phyloP scores from a whole-genome alignment of 2,888 invertebrate species.

The Zaprionus obscuricornis region DNA sequence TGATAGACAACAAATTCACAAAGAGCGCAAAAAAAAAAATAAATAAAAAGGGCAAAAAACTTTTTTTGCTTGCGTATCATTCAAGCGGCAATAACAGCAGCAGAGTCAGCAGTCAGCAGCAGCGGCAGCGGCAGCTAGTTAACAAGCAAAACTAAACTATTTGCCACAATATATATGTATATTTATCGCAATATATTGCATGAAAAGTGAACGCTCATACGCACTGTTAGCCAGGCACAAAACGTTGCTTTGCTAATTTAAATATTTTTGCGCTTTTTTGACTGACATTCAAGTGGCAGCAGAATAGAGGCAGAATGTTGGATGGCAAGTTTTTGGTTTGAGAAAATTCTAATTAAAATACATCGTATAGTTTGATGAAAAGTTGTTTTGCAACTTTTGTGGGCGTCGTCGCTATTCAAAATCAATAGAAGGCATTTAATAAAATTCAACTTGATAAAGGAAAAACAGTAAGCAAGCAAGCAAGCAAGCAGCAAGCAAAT shows the following conservation, averaged over 20 bases:
- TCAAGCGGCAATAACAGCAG: conserved; percentile 15
- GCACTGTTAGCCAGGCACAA: conserved; percentile 45
- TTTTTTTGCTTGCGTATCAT: too few species aligned
- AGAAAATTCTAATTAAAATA: conserved; percentile 68
- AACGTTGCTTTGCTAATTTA: conserved; percentile 59
- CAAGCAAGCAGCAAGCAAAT: conserved; percentile 18
- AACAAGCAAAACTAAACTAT: conserved; percentile 29
- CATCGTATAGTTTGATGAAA: conserved; percentile 38
- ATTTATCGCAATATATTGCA: too few species aligned
- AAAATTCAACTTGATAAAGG: conserved; percentile 53
- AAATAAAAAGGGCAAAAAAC: too few species aligned
- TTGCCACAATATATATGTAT: conserved; percentile 20
- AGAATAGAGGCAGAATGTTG: background rate
- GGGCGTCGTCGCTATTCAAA: conserved; percentile 45
- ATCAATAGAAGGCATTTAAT: conserved; percentile 69
- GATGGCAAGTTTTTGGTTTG: conserved; percentile 5
- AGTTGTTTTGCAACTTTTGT: conserved; percentile 51
- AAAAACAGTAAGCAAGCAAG: conserved; percentile 21
- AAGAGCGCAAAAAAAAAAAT: too few species aligned
- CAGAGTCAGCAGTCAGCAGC: too few species aligned
- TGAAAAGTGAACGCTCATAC: conserved; percentile 27
- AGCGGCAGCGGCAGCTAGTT: conserved; percentile 15
- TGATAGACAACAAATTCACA: too few species aligned
- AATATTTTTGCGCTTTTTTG: conserved; percentile 54
- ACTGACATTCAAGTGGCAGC: conserved; percentile 29